These are phyloP conservation scores for Torymus aiolomorphi DNA, from an alignment of 2,888 invertebrate genomes.

Conservation along the genomic window DNA sequence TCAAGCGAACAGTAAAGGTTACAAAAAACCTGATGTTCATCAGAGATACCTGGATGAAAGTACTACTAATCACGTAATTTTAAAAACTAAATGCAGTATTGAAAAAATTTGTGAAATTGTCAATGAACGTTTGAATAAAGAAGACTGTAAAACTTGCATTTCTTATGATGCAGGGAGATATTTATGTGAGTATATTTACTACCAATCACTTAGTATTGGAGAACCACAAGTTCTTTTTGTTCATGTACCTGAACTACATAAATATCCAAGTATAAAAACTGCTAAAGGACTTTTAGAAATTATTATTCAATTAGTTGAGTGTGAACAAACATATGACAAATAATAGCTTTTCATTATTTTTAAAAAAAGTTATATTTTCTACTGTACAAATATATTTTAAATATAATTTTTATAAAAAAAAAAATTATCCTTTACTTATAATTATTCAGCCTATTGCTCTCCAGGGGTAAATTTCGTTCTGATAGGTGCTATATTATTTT, in stretches of 20 bases:
- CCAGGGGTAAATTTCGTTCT: constrained; percentile 75
- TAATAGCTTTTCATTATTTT: constrained; percentile 18
- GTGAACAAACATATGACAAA: constrained; percentile 21
- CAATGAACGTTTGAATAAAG: constrained; percentile 74
- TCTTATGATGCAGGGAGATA: constrained; percentile 85
- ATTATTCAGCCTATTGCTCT: constrained; percentile 59
- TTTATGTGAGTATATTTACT: constrained; percentile 90
- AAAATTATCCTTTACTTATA: constrained; percentile 23
- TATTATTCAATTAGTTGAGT: constrained; percentile 68
- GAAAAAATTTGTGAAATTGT: constrained; percentile 78
- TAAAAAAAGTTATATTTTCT: constrained; percentile 33
- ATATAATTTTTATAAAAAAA: constrained; percentile 33
- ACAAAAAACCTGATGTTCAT: constrained; percentile 77
- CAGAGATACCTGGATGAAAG: constrained; percentile 75
- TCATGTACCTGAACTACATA: constrained; percentile 85
- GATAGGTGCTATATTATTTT: constrained; percentile 76
- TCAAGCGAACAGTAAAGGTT: constrained; percentile 81
- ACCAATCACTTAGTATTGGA: constrained; percentile 84
- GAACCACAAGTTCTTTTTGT: constrained; percentile 82
- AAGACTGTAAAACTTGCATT: constrained; percentile 73
- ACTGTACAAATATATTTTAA: constrained; percentile 30
- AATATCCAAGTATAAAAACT: constrained; percentile 79
- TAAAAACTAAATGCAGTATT: constrained; percentile 79
- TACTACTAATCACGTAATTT: constrained; percentile 76
- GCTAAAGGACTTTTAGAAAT: constrained; percentile 78